Conservation (phyloP, 2,113 vertebrate genomes). For the Asarcornis scutulata region DNA sequence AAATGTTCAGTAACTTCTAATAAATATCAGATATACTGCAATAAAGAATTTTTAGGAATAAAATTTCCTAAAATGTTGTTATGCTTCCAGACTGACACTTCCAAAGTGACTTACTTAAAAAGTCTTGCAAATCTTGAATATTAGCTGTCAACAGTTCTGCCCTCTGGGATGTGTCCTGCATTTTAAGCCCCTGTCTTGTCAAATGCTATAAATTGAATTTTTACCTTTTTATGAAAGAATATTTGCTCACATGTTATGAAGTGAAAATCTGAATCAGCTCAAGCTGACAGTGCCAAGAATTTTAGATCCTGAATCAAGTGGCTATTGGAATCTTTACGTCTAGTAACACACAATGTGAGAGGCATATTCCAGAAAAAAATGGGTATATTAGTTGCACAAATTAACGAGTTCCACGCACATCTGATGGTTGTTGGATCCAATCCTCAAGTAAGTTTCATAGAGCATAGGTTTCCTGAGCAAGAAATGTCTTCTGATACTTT, state of each 20-base stretch:
- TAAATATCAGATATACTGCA: background rate
- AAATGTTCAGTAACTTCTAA: background rate
- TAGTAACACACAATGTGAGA: background rate
- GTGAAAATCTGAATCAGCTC: background rate
- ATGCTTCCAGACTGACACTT: background rate
- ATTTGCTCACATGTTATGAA: background rate
- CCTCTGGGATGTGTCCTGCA: background rate
- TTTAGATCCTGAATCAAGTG: background rate
- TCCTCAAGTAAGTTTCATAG: background rate
- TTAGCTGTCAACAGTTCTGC: background rate
- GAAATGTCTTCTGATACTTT: background rate
- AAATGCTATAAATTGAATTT: background rate
- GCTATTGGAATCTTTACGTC: background rate
- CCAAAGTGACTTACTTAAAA: background rate
- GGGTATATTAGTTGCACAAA: background rate
- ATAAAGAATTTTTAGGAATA: background rate
- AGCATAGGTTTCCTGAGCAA: background rate
- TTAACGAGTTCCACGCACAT: background rate
- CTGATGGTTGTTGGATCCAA: background rate
- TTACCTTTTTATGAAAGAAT: background rate
- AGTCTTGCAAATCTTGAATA: background rate
- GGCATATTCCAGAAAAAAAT: background rate
- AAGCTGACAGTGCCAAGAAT: background rate
- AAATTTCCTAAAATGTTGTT: background rate
- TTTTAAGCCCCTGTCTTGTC: background rate